These are phyloP conservation scores for Bagarius yarrelli DNA, from an alignment of 2,113 vertebrate genomes.

Conservation along the genomic window DNA sequence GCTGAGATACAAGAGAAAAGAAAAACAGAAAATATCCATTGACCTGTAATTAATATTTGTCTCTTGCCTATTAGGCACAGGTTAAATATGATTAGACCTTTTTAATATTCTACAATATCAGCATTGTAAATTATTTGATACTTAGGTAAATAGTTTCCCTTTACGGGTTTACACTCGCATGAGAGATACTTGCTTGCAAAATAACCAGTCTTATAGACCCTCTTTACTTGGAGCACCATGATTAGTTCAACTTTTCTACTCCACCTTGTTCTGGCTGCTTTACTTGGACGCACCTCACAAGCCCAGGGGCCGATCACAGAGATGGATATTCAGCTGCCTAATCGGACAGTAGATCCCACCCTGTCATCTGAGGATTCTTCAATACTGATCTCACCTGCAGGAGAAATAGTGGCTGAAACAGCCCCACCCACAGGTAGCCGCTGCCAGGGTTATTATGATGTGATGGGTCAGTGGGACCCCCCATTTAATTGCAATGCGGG, in stretches of 20 bases:
- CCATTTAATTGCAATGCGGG: slow-evolving; percentile 95
- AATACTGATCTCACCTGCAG: slow-evolving; percentile 69
- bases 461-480: slow-evolving; percentile 98
- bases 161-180: background rate
- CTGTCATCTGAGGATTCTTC: slow-evolving; percentile 59
- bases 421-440: slow-evolving; percentile 72
- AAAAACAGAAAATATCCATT: slow-evolving; percentile 13
- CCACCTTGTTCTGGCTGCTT: slow-evolving; percentile 36
- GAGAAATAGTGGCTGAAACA: slow-evolving; percentile 72
- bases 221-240: slow-evolving; percentile 18
- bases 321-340: slow-evolving; percentile 53
- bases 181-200: background rate
- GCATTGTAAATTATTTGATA: background rate
- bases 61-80: slow-evolving; percentile 14
- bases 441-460: slow-evolving; percentile 95
- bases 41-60: background rate
- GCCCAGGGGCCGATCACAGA: slow-evolving; percentile 49
- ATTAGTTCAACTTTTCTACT: slow-evolving; percentile 44
- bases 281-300: slow-evolving; percentile 36
- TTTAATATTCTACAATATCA: background rate
- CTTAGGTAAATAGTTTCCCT: background rate
- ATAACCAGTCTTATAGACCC: background rate
- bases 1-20: slow-evolving; percentile 9
- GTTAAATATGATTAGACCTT: slow-evolving; percentile 5
- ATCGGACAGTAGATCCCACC: slow-evolving; percentile 50